phyloP scores from a whole-genome alignment of 2,113 vertebrate species.

The Pithys albifrons region DNA sequence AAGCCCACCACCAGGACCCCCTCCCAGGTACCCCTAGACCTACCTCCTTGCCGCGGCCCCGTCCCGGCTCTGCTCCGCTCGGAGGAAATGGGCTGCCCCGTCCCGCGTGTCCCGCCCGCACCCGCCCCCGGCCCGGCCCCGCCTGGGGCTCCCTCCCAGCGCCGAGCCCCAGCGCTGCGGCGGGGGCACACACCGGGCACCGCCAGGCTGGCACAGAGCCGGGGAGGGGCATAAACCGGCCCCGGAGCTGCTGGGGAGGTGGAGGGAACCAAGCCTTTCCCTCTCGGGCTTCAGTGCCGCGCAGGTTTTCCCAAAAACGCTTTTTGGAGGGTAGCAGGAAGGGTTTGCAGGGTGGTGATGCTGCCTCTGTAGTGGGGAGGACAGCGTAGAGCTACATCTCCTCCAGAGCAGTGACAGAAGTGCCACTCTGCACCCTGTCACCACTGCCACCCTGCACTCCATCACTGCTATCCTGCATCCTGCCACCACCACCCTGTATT shows the following conservation, averaged over 20 bases:
- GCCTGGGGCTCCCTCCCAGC: not conserved
- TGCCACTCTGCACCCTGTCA: not conserved
- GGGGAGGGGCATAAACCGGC: not conserved
- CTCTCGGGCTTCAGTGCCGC: not conserved
- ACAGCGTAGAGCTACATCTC: not conserved
- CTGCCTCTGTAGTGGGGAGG: not conserved
- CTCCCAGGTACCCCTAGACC: not conserved
- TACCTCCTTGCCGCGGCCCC: not conserved
- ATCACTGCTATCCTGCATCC: no score
- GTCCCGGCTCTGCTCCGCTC: not conserved
- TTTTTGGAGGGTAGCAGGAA: not conserved
- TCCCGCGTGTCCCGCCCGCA: not conserved
- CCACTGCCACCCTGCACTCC: not conserved
- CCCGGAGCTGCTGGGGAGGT: no score
- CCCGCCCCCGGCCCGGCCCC: not conserved
- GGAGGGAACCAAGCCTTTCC: not conserved
- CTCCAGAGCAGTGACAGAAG: accelerated
- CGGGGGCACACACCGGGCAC: accelerated
- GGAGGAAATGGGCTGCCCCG: not conserved
- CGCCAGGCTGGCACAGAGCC: not conserved
- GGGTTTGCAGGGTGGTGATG: accelerated
- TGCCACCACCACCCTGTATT: no score
- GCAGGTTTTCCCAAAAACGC: not conserved
- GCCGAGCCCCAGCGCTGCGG: accelerated
- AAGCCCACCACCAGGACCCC: not conserved